A percentile compares a stretch with the other conserved stretches of the same genome.
Evolutionary conservation across 2,888 invertebrate species (phyloP).

Genomic region (Tenthredo livida): DNA sequence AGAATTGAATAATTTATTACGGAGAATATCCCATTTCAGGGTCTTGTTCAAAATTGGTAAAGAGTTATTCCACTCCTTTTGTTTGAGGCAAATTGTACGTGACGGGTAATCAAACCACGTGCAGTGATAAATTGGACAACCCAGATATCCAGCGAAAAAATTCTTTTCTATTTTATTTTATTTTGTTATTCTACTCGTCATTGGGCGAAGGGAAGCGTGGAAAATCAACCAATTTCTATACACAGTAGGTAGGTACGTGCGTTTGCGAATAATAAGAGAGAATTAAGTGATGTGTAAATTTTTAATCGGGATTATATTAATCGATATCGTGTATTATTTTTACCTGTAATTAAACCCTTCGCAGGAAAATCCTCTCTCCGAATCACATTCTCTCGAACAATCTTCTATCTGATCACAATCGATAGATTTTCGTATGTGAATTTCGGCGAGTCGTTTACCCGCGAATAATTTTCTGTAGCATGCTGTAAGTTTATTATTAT

Average conservation of each 20-base stretch:
- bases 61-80: constrained; percentile 40
- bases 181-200: not conserved
- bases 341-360: constrained; percentile 92
- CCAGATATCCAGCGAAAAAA: constrained; percentile 58
- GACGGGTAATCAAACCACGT: constrained; percentile 61
- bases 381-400: constrained; percentile 87
- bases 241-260: not conserved
- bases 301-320: not conserved
- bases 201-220: constrained; percentile 1
- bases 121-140: constrained; percentile 61
- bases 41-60: not conserved
- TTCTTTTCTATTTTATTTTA: not conserved
- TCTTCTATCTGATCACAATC: constrained; percentile 87
- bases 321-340: constrained; percentile 54
- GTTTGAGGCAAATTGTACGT: constrained; percentile 62
- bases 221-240: constrained; percentile 21
- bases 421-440: constrained; percentile 85
- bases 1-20: not conserved
- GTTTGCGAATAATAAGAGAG: not conserved
- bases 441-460: constrained; percentile 85
- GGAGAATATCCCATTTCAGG: not conserved
- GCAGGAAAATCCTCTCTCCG: constrained; percentile 87
- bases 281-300: not conserved
- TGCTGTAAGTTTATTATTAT: constrained; percentile 79
- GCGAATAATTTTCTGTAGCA: constrained; percentile 89